Base-by-base conservation (phyloP, 2,888 invertebrate species). In the Drosophila pseudotalamancana region DNA sequence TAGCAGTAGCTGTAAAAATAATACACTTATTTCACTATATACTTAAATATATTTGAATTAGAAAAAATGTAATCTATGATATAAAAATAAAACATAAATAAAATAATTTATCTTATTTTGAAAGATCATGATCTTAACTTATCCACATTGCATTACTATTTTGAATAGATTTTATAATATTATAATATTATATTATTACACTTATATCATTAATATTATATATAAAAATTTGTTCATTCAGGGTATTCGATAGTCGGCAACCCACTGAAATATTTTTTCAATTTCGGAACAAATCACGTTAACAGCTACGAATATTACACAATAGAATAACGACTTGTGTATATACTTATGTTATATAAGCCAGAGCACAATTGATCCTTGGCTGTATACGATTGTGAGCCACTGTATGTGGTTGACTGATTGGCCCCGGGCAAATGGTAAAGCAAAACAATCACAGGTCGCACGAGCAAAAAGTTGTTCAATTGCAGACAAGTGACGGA, bases 371-470 rank as follows among this genome's bases (percentile, higher is more conserved):
- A 62, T 25, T 37, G 8, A 46, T 46, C 35, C 43, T 37, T 59
- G 53, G 19, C 27, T 43, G 29, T 19, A 45, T 27, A 45, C 43
- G 43, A 59, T 6, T 55, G 43, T 19, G 21, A 12, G 19, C 14
- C 46, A 29, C 19, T 32, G 42, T 51, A 23, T 37, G 19, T 32
- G 31, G 32, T 27, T 29, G 21, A 37, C 25, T 31, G 18, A 21
- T n/a, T 45, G 39, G 29, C 49, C 49, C 12, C 21, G 12, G n/a
- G 18, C 57, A 42, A 11, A 23, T 39, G 46, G 46, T 39, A 53
- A 62, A 50, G 67, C 54, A 68, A 51, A 59, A 63, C 68, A 72
- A 68, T 49, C 55, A 32, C 68, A 55, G 49, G n/a, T 61, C 31
- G 27, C 37, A 11, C 29, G 14, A 29, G 48, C 21, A 61, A 39